Conservation (phyloP, 2,797 vertebrate genomes). For the Acridotheres tristis region DNA sequence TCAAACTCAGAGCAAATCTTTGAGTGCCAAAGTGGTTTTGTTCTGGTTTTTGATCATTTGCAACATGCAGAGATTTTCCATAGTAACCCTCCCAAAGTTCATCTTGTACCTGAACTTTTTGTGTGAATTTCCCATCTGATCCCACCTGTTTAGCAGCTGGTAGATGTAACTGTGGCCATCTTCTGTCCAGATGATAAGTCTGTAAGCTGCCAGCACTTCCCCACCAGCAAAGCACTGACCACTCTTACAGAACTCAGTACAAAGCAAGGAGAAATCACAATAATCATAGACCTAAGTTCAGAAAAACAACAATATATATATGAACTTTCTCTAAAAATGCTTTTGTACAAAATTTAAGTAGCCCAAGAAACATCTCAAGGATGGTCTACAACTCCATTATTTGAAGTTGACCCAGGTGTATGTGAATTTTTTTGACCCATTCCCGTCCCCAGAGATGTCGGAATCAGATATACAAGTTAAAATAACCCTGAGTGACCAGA, state of each 20-base stretch:
- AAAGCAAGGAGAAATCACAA: conserved; percentile 80
- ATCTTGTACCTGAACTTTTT: conserved; percentile 81
- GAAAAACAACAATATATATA: background rate
- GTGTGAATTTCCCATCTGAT: conserved; percentile 73
- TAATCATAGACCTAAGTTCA: conserved; percentile 79
- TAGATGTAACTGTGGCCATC: conserved; percentile 80
- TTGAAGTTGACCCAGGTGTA: background rate
- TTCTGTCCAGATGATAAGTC: conserved; percentile 81
- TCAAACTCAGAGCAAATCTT: conserved; percentile 77
- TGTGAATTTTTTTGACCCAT: background rate
- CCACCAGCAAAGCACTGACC: conserved; percentile 77
- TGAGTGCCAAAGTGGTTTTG: conserved; percentile 79
- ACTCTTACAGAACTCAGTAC: conserved; percentile 66
- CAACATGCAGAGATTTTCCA: conserved; percentile 77
- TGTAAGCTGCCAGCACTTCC: conserved; percentile 78
- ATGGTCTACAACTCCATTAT: background rate
- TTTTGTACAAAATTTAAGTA: background rate
- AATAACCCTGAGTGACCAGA: background rate
- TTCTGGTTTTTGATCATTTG: conserved; percentile 82
- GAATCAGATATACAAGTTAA: background rate
- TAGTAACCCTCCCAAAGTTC: conserved; percentile 79
- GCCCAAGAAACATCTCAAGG: background rate
- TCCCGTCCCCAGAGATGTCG: too few species aligned
- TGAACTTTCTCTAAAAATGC: background rate
- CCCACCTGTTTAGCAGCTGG: conserved; percentile 88